Evolutionary conservation across 2,888 invertebrate genomes (phyloP).

Genomic region (Allacma fusca): DNA sequence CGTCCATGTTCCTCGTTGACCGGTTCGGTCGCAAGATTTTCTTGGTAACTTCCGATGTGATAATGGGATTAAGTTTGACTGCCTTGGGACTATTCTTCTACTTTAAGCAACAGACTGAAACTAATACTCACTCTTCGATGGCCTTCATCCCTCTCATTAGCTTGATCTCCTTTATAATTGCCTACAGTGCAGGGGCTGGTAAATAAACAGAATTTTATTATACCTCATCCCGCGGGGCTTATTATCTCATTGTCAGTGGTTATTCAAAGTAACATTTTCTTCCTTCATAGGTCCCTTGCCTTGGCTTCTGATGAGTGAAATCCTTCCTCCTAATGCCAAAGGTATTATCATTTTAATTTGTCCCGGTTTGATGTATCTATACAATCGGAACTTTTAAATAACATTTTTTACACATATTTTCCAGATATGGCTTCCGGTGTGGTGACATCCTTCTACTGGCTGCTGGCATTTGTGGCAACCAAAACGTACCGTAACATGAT

Average conservation of each 20-base stretch:
- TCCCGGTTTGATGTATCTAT: no score
- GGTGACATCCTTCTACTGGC: conserved; percentile 80
- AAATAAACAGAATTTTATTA: neutral
- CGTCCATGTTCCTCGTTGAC: conserved; percentile 75
- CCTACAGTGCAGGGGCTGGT: conserved; percentile 70
- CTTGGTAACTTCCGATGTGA: conserved; percentile 76
- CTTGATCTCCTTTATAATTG: conserved; percentile 78
- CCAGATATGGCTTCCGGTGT: conserved; percentile 74
- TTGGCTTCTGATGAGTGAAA: conserved; percentile 72
- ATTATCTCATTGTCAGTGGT: no score
- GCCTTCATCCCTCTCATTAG: conserved; percentile 78
- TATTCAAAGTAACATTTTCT: no score
- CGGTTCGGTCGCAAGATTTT: conserved; percentile 80
- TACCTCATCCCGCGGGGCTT: no score
- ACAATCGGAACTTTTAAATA: no score
- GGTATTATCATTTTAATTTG: conserved; percentile 64
- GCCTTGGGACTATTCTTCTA: conserved; percentile 79
- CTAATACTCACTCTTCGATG: conserved; percentile 63
- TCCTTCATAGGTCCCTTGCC: conserved; percentile 64
- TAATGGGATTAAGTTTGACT: conserved; percentile 76
- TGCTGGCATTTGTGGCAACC: conserved; percentile 71
- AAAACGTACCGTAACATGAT: conserved; percentile 62
- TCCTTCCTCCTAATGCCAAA: conserved; percentile 77
- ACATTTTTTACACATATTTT: neutral
- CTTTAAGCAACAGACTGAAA: conserved; percentile 60